Conservation (phyloP, 2,113 vertebrate genomes). For the Spea bombifrons region DNA sequence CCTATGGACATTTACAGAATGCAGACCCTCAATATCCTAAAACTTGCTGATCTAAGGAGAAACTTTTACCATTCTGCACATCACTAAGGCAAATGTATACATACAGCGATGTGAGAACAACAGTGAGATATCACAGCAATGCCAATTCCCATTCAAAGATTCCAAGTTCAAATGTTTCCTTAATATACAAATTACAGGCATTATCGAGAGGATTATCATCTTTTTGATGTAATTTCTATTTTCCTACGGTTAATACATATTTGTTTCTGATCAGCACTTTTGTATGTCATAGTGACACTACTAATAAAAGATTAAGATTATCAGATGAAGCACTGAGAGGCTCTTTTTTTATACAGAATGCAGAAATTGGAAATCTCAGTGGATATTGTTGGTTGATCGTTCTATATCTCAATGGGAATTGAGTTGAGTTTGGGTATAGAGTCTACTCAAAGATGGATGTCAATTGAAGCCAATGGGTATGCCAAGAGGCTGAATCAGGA, state of each 20-base stretch:
- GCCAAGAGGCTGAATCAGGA: too few species aligned
- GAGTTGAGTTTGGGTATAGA: too few species aligned
- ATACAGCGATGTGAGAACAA: background rate
- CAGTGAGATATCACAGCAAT: background rate
- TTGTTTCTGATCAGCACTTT: constrained; percentile 1
- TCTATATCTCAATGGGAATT: too few species aligned
- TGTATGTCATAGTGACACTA: background rate
- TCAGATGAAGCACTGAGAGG: too few species aligned
- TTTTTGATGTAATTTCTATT: background rate
- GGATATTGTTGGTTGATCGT: too few species aligned
- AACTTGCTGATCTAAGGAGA: constrained; percentile 1
- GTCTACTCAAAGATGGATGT: too few species aligned
- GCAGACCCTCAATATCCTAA: background rate
- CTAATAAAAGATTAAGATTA: too few species aligned
- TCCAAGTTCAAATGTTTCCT: constrained; percentile 7
- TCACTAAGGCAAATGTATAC: background rate
- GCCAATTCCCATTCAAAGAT: background rate
- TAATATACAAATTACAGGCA: constrained; percentile 7
- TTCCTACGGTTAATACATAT: background rate
- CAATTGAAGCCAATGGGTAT: too few species aligned
- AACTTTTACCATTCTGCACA: constrained; percentile 5
- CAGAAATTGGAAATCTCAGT: too few species aligned
- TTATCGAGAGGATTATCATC: constrained; percentile 11
- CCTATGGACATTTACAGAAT: background rate
- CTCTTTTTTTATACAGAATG: too few species aligned